These are phyloP conservation scores for Cephus spinipes DNA, from an alignment of 2,888 invertebrate genomes.

Conservation along the genomic window DNA sequence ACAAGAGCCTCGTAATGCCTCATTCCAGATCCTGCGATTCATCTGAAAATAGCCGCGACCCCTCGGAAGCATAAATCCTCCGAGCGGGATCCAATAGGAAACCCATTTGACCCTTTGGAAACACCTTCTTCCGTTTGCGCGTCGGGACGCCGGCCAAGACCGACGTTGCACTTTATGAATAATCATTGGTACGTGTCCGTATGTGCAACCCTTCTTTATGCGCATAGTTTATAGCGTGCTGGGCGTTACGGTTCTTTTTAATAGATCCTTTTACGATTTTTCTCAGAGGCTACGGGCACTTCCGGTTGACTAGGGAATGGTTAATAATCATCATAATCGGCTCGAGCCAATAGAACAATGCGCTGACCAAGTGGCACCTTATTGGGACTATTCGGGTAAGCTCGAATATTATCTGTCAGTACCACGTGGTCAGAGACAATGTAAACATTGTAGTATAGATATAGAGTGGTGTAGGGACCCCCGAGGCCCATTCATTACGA, in stretches of 20 bases:
- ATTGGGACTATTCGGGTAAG: neutral
- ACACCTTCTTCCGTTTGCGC: slow-evolving; percentile 37
- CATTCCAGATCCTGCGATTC: neutral
- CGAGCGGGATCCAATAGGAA: slow-evolving; percentile 34
- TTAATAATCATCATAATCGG: neutral
- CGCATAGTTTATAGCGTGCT: slow-evolving; percentile 23
- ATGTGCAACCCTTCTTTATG: neutral
- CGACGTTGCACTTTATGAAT: slow-evolving; percentile 43
- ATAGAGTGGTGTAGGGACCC: neutral
- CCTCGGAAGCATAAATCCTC: slow-evolving; percentile 41
- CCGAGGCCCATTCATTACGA: neutral
- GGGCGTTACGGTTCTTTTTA: slow-evolving; percentile 41
- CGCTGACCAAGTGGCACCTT: neutral
- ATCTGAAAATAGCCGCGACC: slow-evolving; percentile 19
- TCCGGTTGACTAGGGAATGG: slow-evolving; percentile 29
- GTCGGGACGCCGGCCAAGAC: slow-evolving; percentile 11
- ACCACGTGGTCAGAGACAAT: neutral
- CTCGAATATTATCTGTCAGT: neutral
- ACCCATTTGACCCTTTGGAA: slow-evolving; percentile 28
- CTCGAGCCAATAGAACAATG: neutral
- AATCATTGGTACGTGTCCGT: slow-evolving; percentile 44
- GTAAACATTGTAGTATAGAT: neutral
- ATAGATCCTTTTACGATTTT: slow-evolving; percentile 39
- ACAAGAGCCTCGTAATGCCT: neutral
- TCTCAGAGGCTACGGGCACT: slow-evolving; percentile 37